A percentile compares a stretch with the other conserved stretches of the same genome.
These are phyloP conservation scores for Leptopilina clavipes DNA, from an alignment of 1,140 invertebrate species.

Conservation along the genomic window DNA sequence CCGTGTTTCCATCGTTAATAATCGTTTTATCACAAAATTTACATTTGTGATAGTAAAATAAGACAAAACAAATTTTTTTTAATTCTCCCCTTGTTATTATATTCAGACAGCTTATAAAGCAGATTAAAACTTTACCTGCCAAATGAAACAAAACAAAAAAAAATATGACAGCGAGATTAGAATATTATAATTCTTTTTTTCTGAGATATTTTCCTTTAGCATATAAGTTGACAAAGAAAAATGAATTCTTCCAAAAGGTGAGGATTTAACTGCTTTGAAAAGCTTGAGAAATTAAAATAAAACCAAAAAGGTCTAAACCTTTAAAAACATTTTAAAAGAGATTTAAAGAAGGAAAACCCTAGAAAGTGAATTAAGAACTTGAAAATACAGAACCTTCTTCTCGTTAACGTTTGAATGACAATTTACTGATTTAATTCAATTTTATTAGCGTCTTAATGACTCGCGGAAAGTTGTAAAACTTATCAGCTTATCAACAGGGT, in stretches of 20 bases:
- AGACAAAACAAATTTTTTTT: conserved; percentile 28
- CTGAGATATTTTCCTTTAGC: neutral
- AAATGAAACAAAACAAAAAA: conserved; percentile 1
- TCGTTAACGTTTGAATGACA: neutral
- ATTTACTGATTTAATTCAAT: conserved; percentile 7
- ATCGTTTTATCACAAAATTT: conserved; percentile 54
- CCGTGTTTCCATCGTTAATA: conserved; percentile 46
- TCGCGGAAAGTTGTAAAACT: neutral
- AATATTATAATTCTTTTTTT: neutral
- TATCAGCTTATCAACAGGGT: conserved; percentile 6
- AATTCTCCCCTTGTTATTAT: neutral
- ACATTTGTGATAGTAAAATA: conserved; percentile 56
- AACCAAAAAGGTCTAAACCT: neutral
- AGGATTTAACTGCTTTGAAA: neutral
- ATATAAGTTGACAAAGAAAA: neutral
- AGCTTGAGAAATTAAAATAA: too few relatives aligned
- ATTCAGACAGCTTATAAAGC: neutral
- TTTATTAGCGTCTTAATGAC: neutral
- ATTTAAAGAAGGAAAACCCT: too few relatives aligned
- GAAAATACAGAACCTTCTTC: too few relatives aligned
- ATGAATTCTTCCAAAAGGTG: neutral
- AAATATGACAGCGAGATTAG: neutral
- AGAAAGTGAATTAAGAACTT: too few relatives aligned
- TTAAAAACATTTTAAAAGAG: too few relatives aligned
- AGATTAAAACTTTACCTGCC: conserved; percentile 13